Percentiles rank a stretch among this genome's conserved stretches.
Conservation (phyloP, 2,113 vertebrate species). For the Sander vitreus region DNA sequence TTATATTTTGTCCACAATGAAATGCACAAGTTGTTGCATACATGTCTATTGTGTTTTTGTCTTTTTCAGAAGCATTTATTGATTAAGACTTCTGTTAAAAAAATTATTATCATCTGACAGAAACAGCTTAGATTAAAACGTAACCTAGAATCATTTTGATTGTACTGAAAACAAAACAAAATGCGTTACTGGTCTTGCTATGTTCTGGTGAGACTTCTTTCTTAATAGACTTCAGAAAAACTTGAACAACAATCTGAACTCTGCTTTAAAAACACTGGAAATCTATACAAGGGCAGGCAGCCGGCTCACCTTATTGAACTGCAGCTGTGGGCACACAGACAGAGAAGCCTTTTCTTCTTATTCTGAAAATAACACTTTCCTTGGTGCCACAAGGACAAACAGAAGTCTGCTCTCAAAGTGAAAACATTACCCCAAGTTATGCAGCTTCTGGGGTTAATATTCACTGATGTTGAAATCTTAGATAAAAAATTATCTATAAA, state of each 20-base stretch:
- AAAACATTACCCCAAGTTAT: not conserved
- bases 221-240: conserved; percentile 1
- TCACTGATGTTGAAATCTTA: not conserved
- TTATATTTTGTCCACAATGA: not conserved
- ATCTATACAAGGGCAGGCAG: conserved; percentile 34
- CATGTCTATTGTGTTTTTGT: not conserved
- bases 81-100: not conserved
- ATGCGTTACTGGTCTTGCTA: not conserved
- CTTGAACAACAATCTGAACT: not conserved
- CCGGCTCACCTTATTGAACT: conserved; percentile 7
- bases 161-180: not conserved
- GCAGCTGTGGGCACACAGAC: not conserved
- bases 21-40: not conserved
- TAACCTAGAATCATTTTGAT: not conserved
- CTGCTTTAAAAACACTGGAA: conserved; percentile 13
- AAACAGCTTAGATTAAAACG: not conserved
- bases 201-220: not conserved
- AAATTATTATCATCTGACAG: not conserved
- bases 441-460: not conserved
- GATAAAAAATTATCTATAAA: not conserved
- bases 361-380: not conserved
- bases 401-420: not conserved
- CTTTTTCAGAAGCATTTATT: not conserved
- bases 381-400: not conserved
- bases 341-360: not conserved